Percentiles rank a stretch among this genome's conserved stretches.
Conservation (phyloP, 1,140 invertebrate species). For the Catajapyx aquilonaris region DNA sequence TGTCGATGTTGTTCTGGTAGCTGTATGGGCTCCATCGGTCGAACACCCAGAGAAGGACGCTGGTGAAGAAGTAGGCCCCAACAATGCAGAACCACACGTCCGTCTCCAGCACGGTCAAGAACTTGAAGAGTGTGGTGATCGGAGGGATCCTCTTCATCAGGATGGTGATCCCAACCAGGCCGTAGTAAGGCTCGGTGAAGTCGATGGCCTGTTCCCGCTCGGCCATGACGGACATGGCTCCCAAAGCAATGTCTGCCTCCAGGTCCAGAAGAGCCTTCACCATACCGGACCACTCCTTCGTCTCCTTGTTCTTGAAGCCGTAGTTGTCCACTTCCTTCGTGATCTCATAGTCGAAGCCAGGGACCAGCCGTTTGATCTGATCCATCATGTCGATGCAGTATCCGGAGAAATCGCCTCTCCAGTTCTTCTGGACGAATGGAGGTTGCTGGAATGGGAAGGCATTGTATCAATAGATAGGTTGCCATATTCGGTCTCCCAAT, state of each 20-base stretch:
- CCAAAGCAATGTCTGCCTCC: conserved; percentile 69
- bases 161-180: conserved; percentile 82
- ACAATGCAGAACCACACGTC: conserved; percentile 93
- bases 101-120: conserved; percentile 84
- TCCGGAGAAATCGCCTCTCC: conserved; percentile 43
- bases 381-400: conserved; percentile 86
- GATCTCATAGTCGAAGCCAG: conserved; percentile 70
- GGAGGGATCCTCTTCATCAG: conserved; percentile 61
- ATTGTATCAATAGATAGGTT: too few species aligned
- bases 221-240: conserved; percentile 76
- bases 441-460: conserved; percentile 39
- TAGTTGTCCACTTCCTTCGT: conserved; percentile 44
- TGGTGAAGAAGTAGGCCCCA: conserved; percentile 86
- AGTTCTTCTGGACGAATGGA: conserved; percentile 48
- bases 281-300: conserved; percentile 79
- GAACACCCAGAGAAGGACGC: conserved; percentile 84
- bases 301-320: conserved; percentile 55
- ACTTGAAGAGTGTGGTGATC: conserved; percentile 82
- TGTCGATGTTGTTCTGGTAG: conserved; percentile 82
- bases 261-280: conserved; percentile 76
- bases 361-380: conserved; percentile 53
- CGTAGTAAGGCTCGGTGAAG: conserved; percentile 89
- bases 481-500: too few species aligned
- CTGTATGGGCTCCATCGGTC: conserved; percentile 92
- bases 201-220: conserved; percentile 86